Evolutionary conservation across 2,888 invertebrate genomes (phyloP), one percentile per base, ranked within the genome.

Genomic region (Abrostola tripartita): DNA sequence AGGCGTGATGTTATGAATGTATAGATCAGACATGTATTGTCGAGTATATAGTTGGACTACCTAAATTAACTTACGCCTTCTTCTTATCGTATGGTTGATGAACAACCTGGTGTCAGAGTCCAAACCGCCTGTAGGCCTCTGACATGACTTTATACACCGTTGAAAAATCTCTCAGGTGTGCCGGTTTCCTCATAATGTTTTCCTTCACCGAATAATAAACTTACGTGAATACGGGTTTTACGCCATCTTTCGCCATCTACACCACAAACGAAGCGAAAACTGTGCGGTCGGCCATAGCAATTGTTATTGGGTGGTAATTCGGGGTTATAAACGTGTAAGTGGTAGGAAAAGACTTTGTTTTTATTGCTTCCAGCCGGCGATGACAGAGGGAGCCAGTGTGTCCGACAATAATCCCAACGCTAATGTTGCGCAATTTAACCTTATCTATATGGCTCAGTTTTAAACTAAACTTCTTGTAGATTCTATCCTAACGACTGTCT

Each of bases 281-380:
- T 72, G 80, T 76, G 83, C 82, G 84, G 83, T 81, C 76, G 77
- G 79, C 81, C 71, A 78, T 77, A 68, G 72, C 82, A 86, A 86
- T 83, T 87, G 87, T 88, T 89, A 88, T 88, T 83, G 84, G 84
- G 83, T 85, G 88, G 85, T 88, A 89, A 89, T 88, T 88, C 61
- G 63, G 55, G 78, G 85, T 74, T 83, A 85, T 87, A 84, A 83
- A 82, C 84, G 76, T 73, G 76, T 79, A 85, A 88, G 84, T 84
- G 82, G 81, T 74, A 66, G 74, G 74, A 76, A 71, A 80, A 80
- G 78, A 75, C 77, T 81, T 82, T 78, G 78, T 84, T 85, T 82
- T 84, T 74, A 83, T 68, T 63, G 68, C 73, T 66, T 50, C 58
- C 76, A 81, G 59, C 59, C 64, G 57, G 65, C 47, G 52, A 77